Evolutionary conservation across 2,113 vertebrate species (phyloP).

Genomic region (Protomyctophum bolini): DNA sequence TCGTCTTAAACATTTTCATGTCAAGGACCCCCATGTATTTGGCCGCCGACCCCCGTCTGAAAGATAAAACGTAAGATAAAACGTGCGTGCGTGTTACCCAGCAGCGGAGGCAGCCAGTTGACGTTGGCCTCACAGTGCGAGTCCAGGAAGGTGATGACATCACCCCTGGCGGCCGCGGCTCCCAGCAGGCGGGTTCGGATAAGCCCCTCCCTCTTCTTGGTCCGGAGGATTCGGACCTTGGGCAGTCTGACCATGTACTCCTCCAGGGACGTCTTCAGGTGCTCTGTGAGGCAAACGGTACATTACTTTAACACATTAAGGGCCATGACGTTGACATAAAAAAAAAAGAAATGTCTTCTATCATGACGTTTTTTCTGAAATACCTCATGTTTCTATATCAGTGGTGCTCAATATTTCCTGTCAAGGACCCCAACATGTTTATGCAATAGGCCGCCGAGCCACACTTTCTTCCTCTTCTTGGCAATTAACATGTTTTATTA

Average conservation of each 20-base stretch:
- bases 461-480: too few relatives aligned
- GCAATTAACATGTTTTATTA: too few relatives aligned
- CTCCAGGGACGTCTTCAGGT: constrained; percentile 90
- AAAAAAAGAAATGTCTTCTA: too few relatives aligned
- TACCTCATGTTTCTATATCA: too few relatives aligned
- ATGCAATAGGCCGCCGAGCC: too few relatives aligned
- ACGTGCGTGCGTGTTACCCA: constrained; percentile 78
- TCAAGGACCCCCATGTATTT: too few relatives aligned
- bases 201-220: constrained; percentile 92
- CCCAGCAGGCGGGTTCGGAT: constrained; percentile 94
- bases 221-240: constrained; percentile 90
- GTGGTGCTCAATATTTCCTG: too few relatives aligned
- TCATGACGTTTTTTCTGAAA: too few relatives aligned
- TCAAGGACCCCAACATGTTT: too few relatives aligned
- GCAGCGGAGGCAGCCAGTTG: constrained; percentile 95
- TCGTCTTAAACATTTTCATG: too few relatives aligned
- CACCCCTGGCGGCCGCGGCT: constrained; percentile 85
- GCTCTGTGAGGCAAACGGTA: constrained; percentile 55
- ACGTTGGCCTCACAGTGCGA: constrained; percentile 97
- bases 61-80: too few relatives aligned
- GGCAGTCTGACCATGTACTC: constrained; percentile 91
- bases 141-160: constrained; percentile 96
- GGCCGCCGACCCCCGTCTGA: too few relatives aligned
- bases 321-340: background rate
- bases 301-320: background rate